Base-by-base conservation (phyloP, 2,113 vertebrate genomes). In the Petrocephalus microphthalmus region DNA sequence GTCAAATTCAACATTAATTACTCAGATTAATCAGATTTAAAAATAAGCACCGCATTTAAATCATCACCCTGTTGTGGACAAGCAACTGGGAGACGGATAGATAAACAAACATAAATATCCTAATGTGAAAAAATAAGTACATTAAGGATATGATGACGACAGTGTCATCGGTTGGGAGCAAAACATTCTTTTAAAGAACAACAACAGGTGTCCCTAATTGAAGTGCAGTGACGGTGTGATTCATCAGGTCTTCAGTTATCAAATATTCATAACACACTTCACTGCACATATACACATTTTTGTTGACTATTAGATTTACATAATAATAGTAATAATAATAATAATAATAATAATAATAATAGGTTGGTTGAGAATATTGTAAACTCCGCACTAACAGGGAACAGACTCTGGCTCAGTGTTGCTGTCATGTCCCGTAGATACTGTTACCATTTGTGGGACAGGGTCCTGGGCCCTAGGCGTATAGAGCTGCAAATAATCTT, bases 401-500 rank as follows among this genome's bases (percentile, higher is more conserved):
- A 1, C 10, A 11, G 15, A 7, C 67, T 74, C 5, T 2, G 42
- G 33, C 17, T 42, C 33, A 78, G 11, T 78, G 37, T 11, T 78
- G 29, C 67, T 19, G 33, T 17, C 67, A 33, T 2, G 29, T 74
- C 67, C 67, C 15, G 5, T 19, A 13, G 29, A 37, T 37, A 47
- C 78, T 47, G 81, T 49, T 42, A n/a, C 20, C 45, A 13, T 67
- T 64, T 64, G n/a, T 49, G 81, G 81, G 84, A 53, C 84, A 33
- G 25, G 13, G 6, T 53, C 25, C 49, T 2, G 6, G 25, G 84
- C 56, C 56, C 54, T 17, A 6, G 56, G 56, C 17, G 37, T 33
- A 86, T 84, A 88, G 81, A 90, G 86, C 87, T 45, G 37, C 33
- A 86, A 20, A 52, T 37, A 60, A 54, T 45, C 33, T 47, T 37